phyloP scores from a whole-genome alignment of 1,140 invertebrate species.

The Bombus waltoni region DNA sequence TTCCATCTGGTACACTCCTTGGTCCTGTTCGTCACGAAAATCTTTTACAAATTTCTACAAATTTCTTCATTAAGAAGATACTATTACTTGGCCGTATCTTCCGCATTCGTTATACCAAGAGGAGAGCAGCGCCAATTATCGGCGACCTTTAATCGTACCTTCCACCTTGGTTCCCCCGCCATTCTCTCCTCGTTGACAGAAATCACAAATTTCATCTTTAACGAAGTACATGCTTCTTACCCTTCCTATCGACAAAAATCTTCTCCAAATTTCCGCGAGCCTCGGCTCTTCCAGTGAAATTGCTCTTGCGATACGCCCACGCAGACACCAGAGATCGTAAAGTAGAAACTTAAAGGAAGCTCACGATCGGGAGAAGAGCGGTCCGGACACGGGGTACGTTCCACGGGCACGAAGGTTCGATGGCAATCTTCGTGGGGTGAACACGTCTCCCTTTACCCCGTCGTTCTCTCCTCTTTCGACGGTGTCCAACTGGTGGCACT shows the following conservation, averaged over 20 bases:
- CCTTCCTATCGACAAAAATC: background rate
- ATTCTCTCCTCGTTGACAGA: too few species aligned
- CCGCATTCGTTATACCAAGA: background rate
- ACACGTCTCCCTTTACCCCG: background rate
- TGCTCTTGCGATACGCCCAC: background rate
- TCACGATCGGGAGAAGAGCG: too few species aligned
- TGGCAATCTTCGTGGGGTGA: constrained; percentile 31
- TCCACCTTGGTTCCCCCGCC: too few species aligned
- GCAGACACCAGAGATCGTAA: background rate
- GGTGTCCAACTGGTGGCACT: constrained; percentile 25
- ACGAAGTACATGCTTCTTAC: too few species aligned
- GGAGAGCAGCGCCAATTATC: too few species aligned
- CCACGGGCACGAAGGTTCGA: constrained; percentile 2
- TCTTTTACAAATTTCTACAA: background rate
- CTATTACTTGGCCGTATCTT: background rate
- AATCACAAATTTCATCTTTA: too few species aligned
- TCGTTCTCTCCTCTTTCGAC: background rate
- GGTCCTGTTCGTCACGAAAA: background rate
- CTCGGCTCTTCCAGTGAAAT: background rate
- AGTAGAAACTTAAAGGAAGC: background rate
- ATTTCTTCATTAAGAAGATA: background rate
- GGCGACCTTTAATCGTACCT: too few species aligned
- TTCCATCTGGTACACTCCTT: too few species aligned
- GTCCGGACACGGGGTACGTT: background rate
- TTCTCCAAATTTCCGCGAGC: background rate